Evolutionary conservation across 2,797 vertebrate genomes (phyloP), one percentile per base, ranked within the genome.

Genomic region (Sciurus carolinensis): DNA sequence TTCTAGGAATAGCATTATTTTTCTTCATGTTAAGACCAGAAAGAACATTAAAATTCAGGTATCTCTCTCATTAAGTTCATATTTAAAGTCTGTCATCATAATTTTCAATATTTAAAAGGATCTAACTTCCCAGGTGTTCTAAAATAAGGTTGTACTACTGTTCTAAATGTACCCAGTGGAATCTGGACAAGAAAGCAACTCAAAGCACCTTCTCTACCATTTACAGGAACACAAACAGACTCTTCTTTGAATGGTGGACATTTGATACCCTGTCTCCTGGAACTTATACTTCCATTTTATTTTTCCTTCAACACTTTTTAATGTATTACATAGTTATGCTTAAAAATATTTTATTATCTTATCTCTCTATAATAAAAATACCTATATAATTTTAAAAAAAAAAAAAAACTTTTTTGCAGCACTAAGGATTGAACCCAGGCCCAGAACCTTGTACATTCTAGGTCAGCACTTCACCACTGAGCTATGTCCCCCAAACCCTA

Each of bases 71-170:
- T 71, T 73, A 73, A 92, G 71, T 72, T 72, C 20, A 24, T 79
- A 44, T 77, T 69, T 62, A 84, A 96, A 91, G 67, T 6, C 22
- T 88, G 62, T 90, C 52, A 77, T 39, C 67, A 36, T 64, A 80
- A 79, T 50, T 97, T 64, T 64, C 94, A 81, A 69, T 93, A 87
- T 18, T 30, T 75, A 22, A 84, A 90, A 92, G 24, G 33, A 18
- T 59, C 26, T 54, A 87, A 76, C n/a, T 69, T 80, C 47, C 8
- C 33, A 67, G 33, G 30, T 20, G 50, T 77, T 91, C 86, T 24
- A 33, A 93, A 95, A 83, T 30, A 50, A 62, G 44, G 5, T 18
- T 39, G 50, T 28, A 14, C 57, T 50, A 66, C 44, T 88, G 4
- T 39, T 85, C 66, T 73, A 59, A 95, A 89, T 30, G 11, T 42